Percentiles rank a stretch among this genome's conserved stretches.
phyloP scores from a whole-genome alignment of 2,113 vertebrate genomes.

The Phalacrocorax carbo region DNA sequence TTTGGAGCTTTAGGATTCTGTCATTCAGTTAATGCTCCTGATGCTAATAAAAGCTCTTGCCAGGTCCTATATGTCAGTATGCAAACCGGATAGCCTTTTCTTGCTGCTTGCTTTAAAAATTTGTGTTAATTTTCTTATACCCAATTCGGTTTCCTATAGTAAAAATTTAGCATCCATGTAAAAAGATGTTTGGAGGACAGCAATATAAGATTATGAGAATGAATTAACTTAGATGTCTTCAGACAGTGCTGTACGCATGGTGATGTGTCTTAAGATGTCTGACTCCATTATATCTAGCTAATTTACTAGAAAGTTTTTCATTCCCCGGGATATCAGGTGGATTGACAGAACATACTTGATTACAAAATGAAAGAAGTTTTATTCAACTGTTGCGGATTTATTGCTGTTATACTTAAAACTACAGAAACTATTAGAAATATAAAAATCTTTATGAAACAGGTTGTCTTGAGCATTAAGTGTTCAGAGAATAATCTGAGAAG shows the following conservation, averaged over 20 bases:
- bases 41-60: not conserved
- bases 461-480: not conserved
- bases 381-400: not conserved
- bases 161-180: not conserved
- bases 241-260: not conserved
- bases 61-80: not conserved
- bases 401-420: not conserved
- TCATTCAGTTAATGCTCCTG: not conserved
- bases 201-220: not conserved
- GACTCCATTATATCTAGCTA: not conserved
- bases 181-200: not conserved
- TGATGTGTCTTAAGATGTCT: not conserved
- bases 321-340: not conserved
- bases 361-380: not conserved
- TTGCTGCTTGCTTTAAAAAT: not conserved
- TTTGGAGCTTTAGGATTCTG: not conserved
- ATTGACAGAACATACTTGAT: not conserved
- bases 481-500: not conserved
- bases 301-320: not conserved
- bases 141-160: not conserved
- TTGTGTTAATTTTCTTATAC: not conserved
- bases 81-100: not conserved
- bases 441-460: not conserved
- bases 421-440: not conserved
- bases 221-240: not conserved